Base-by-base conservation (phyloP, 2,797 vertebrate species). In the Rousettus madagascariensis region DNA sequence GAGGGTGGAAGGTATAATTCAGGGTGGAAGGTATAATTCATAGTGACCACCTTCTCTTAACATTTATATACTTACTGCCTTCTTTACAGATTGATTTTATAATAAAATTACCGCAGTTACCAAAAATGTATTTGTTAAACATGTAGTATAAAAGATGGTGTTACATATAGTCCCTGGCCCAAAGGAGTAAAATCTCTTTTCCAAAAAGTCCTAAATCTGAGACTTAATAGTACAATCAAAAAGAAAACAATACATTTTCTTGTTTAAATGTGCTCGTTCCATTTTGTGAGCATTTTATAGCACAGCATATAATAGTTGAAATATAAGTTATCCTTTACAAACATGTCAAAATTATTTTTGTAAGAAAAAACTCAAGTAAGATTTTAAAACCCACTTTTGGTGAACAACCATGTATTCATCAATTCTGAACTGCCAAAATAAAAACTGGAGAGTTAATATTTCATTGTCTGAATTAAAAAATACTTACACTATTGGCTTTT, bases 401-500 rank as follows among this genome's bases (percentile, higher is more conserved):
- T 89, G 10, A 78, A 66, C 8, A 85, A 69, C 28, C 10, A 88
- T 2, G 4, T 53, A 55, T 63, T 96, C 53, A 71, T n/a, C 28
- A 89, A 74, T 61, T 84, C 5, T 49, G 83, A 90, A 84, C 9
- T 65, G 36, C 55, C 59, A 71, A 86, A 80, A 96, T 4, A 91
- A 51, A 93, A 95, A 82, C 3, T 26, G 6, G 79, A 79, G 38
- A 74, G 28, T 77, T 82, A 86, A 89, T 65, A 96, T 75, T 55
- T 80, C 74, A 93, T 87, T 66, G 24, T 93, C 69, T 69, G 66
- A 91, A 89, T 94, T 89, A 10, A 89, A 97, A 91, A 74, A 88
- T 98, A 99, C 99, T 99, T 98, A 99, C 99, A 98, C 98, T 98
- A 99, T 99, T 91, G 99, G 96, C 95, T 99, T 99, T 97, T 99